Evolutionary conservation across 2,888 invertebrate species (phyloP).

Genomic region (Dascillus cervinus): DNA sequence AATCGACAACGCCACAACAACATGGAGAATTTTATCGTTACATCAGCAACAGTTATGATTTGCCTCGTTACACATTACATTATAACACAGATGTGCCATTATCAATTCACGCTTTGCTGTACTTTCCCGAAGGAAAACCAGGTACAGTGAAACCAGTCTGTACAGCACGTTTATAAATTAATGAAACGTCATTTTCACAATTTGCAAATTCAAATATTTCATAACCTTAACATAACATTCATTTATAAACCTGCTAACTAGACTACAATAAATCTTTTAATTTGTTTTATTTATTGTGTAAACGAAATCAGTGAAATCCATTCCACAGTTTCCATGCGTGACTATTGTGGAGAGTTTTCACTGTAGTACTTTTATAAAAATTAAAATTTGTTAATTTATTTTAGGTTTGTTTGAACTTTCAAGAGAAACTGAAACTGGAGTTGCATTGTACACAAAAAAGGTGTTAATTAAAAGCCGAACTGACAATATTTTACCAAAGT

Average conservation of each 20-base stretch:
- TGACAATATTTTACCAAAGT: slow-evolving; percentile 86
- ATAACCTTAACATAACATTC: too few relatives aligned
- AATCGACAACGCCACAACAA: slow-evolving; percentile 75
- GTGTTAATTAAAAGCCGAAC: slow-evolving; percentile 88
- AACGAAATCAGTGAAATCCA: too few relatives aligned
- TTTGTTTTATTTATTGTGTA: too few relatives aligned
- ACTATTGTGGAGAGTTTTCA: too few relatives aligned
- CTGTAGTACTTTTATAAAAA: not conserved
- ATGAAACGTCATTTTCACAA: too few relatives aligned
- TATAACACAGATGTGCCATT: slow-evolving; percentile 91
- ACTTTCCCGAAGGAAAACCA: slow-evolving; percentile 81
- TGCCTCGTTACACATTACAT: slow-evolving; percentile 83
- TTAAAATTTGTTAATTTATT: slow-evolving; percentile 9
- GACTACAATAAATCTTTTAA: too few relatives aligned
- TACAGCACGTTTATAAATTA: too few relatives aligned
- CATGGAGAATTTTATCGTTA: slow-evolving; percentile 92
- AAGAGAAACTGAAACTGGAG: slow-evolving; percentile 74
- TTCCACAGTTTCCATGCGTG: too few relatives aligned
- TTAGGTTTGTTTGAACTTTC: slow-evolving; percentile 81
- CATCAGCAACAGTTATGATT: slow-evolving; percentile 77
- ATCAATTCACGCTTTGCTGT: slow-evolving; percentile 82
- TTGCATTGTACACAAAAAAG: slow-evolving; percentile 86
- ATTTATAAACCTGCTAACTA: too few relatives aligned
- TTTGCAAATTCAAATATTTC: too few relatives aligned
- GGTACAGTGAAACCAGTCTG: too few relatives aligned